Percentiles rank a stretch among this genome's conserved stretches.
Evolutionary conservation across 2,888 invertebrate genomes (phyloP).

Genomic region (Cheiracanthium punctorium): DNA sequence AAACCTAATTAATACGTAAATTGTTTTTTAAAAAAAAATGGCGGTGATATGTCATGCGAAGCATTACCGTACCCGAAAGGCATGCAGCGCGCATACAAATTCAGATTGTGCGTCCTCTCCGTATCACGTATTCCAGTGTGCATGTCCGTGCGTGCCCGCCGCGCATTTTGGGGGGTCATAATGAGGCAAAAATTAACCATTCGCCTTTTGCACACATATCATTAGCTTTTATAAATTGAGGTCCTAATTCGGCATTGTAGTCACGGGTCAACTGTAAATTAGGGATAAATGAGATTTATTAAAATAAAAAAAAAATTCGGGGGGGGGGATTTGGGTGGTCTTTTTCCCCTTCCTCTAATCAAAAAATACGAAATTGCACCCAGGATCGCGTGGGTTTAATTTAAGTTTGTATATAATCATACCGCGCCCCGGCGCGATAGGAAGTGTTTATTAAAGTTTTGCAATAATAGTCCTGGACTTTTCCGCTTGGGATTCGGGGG

Average conservation of each 20-base stretch:
- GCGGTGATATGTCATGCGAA: neutral
- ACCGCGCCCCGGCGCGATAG: too few relatives aligned
- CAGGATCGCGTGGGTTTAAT: too few relatives aligned
- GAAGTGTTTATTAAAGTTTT: too few relatives aligned
- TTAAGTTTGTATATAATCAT: too few relatives aligned
- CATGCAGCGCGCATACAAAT: too few relatives aligned
- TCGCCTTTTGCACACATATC: slow-evolving; percentile 38
- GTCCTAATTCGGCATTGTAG: slow-evolving; percentile 29
- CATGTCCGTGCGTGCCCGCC: slow-evolving; percentile 42
- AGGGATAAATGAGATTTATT: slow-evolving; percentile 53
- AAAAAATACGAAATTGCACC: too few relatives aligned
- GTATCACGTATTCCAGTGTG: too few relatives aligned
- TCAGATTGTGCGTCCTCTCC: too few relatives aligned
- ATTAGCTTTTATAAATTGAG: slow-evolving; percentile 60
- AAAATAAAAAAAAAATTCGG: slow-evolving; percentile 41
- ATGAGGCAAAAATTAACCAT: slow-evolving; percentile 47
- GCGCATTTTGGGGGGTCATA: slow-evolving; percentile 17
- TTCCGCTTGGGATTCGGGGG: too few relatives aligned
- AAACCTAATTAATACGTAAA: neutral
- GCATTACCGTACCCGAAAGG: too few relatives aligned
- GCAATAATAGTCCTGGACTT: too few relatives aligned
- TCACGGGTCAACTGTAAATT: slow-evolving; percentile 54
- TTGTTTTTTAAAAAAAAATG: slow-evolving; percentile 9
- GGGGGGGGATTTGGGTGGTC: neutral
- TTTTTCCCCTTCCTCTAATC: too few relatives aligned